A percentile compares a stretch with the other conserved stretches of the same genome.
Evolutionary conservation across 2,797 vertebrate genomes (phyloP).

Genomic region (Austrolebias charrua): DNA sequence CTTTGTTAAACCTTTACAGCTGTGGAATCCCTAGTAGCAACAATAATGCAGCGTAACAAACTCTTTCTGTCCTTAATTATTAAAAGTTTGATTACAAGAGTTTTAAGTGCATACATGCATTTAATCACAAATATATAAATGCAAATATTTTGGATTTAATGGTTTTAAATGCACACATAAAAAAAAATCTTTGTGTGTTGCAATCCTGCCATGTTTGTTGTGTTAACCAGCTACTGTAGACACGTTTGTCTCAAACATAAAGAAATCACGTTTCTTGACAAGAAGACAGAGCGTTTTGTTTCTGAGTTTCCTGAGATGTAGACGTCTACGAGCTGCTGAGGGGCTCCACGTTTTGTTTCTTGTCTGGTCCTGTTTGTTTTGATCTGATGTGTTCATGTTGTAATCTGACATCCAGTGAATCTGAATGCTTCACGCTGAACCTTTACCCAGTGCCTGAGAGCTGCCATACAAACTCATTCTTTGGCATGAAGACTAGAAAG

Average conservation of each 20-base stretch:
- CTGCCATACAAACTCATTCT: too few species aligned
- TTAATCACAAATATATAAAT: background rate
- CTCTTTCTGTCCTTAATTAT: slow-evolving; percentile 46
- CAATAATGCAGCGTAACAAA: slow-evolving; percentile 46
- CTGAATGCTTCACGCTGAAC: background rate
- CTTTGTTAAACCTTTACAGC: slow-evolving; percentile 60
- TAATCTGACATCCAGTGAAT: background rate
- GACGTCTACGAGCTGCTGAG: background rate
- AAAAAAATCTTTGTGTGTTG: background rate
- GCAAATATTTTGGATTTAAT: background rate
- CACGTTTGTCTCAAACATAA: background rate
- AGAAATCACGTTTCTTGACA: background rate
- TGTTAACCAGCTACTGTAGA: background rate
- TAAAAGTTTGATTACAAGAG: slow-evolving; percentile 28
- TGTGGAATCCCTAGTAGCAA: slow-evolving; percentile 47
- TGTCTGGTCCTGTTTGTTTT: background rate
- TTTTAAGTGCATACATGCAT: slow-evolving; percentile 1
- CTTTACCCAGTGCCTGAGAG: background rate
- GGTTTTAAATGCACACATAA: background rate
- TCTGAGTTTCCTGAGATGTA: background rate
- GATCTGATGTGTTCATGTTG: background rate
- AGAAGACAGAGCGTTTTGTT: too few species aligned
- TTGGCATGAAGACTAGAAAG: too few species aligned
- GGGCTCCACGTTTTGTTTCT: background rate
- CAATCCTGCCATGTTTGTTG: background rate